Conservation (phyloP, 2,797 vertebrate genomes). For the Babyrousa celebensis region DNA sequence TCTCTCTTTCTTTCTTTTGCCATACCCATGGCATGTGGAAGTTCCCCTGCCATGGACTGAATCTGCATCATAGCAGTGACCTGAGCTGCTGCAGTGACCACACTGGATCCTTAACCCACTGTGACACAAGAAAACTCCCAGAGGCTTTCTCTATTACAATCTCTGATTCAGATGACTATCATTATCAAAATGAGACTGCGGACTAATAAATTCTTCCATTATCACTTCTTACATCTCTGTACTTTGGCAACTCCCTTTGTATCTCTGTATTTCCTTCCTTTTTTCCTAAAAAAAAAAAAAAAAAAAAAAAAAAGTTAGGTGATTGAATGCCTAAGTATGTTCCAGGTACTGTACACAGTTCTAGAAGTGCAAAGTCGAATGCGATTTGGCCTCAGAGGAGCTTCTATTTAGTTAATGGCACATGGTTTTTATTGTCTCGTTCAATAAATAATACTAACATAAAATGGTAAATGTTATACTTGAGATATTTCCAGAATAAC, state of each 20-base stretch:
- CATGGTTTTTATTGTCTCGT: neutral
- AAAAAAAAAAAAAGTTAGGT: neutral
- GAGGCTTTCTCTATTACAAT: neutral
- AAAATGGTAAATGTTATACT: neutral
- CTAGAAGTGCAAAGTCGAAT: neutral
- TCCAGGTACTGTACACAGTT: neutral
- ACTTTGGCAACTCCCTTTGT: neutral
- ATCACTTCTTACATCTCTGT: neutral
- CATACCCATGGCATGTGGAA: no score
- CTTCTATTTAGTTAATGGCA: neutral
- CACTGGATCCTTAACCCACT: no score
- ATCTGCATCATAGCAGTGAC: no score
- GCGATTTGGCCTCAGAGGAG: neutral
- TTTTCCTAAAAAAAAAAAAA: neutral
- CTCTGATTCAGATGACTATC: neutral
- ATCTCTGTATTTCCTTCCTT: neutral
- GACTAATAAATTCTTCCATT: neutral
- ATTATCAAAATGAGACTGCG: neutral
- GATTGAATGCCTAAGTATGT: neutral
- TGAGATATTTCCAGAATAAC: slow-evolving; percentile 8
- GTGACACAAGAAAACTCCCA: no score
- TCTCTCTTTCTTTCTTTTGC: no score
- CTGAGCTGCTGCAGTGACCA: no score
- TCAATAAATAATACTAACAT: neutral
- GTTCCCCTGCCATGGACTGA: no score